phyloP scores from a whole-genome alignment of 2,888 invertebrate species.

The Adineta ricciae region DNA sequence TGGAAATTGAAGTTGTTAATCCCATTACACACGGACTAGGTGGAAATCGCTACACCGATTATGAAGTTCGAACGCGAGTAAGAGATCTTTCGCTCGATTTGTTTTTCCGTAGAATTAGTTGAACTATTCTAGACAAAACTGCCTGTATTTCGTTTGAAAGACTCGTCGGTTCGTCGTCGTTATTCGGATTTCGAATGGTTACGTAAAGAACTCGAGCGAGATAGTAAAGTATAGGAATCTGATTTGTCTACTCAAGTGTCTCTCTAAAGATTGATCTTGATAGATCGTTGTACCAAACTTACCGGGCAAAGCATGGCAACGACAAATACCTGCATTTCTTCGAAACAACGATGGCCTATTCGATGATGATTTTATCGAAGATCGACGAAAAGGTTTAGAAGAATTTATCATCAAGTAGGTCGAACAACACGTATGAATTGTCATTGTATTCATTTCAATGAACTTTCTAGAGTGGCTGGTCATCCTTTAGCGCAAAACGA shows the following conservation, averaged over 20 bases:
- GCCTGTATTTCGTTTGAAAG: constrained; percentile 97
- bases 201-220: constrained; percentile 90
- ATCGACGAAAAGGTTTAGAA: constrained; percentile 88
- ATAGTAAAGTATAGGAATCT: constrained; percentile 65
- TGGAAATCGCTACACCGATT: constrained; percentile 96
- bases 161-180: constrained; percentile 86
- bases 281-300: constrained; percentile 95
- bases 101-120: constrained; percentile 39
- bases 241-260: too few relatives aligned
- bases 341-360: constrained; percentile 96
- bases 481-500: constrained; percentile 98
- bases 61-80: constrained; percentile 99
- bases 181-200: constrained; percentile 99
- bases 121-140: constrained; percentile 74
- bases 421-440: not conserved
- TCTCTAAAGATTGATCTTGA: not conserved
- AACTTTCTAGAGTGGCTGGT: constrained; percentile 73
- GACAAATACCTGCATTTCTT: constrained; percentile 77
- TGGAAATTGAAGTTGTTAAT: constrained; percentile 98
- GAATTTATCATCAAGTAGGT: constrained; percentile 90
- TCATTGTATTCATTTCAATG: not conserved
- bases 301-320: constrained; percentile 94
- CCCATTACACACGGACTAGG: constrained; percentile 94
- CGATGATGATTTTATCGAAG: constrained; percentile 98
- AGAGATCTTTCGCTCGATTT: constrained; percentile 17